Conservation (phyloP, 2,113 vertebrate species). For the Carassius auratus region DNA sequence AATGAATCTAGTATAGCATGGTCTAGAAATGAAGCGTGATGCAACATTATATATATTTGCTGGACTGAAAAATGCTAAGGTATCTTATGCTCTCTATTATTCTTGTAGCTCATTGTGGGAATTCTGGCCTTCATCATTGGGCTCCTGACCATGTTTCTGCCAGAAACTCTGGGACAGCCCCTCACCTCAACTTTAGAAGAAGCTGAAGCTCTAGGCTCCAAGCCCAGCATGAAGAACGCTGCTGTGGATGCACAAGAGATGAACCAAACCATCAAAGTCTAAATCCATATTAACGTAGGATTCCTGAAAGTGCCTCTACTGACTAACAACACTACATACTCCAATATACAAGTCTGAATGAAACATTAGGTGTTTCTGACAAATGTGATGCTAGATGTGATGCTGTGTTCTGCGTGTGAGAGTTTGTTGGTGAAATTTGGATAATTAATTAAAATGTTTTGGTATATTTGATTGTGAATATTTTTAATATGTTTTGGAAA, state of each 20-base stretch:
- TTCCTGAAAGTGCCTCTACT: background rate
- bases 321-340: background rate
- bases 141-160: conserved; percentile 82
- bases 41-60: background rate
- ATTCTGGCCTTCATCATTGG: conserved; percentile 85
- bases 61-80: background rate
- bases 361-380: background rate
- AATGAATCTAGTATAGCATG: background rate
- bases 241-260: conserved; percentile 69
- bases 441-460: background rate
- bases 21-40: background rate
- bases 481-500: background rate
- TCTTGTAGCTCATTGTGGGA: conserved; percentile 84
- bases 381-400: background rate
- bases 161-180: conserved; percentile 86
- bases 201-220: conserved; percentile 74
- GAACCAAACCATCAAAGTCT: conserved; percentile 56
- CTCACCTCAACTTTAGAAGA: conserved; percentile 84
- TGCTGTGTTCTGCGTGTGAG: background rate
- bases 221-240: conserved; percentile 62
- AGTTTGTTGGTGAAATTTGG: background rate
- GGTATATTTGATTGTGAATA: background rate
- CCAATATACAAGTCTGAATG: background rate
- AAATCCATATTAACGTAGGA: conserved; percentile 24
- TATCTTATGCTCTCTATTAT: conserved; percentile 36